phyloP scores from a whole-genome alignment of 2,113 vertebrate genomes.

The Murina feae region DNA sequence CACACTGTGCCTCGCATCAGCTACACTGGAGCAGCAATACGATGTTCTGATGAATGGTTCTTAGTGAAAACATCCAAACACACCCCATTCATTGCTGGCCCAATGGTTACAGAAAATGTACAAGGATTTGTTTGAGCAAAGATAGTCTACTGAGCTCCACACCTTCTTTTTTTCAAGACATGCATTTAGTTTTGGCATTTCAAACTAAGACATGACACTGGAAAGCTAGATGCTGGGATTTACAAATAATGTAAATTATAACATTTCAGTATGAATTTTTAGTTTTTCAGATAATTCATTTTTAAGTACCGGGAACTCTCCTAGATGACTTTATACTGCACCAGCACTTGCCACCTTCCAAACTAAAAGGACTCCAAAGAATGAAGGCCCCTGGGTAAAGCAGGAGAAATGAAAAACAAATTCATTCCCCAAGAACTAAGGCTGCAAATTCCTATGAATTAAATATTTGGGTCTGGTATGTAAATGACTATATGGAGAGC shows the following conservation, averaged over 20 bases:
- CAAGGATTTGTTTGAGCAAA: background rate
- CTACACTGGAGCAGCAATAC: background rate
- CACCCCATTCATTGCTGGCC: no score
- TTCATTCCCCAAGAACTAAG: background rate
- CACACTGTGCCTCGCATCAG: background rate
- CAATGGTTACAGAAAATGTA: background rate
- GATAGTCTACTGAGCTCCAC: background rate
- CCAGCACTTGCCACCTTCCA: background rate
- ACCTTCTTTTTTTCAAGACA: background rate
- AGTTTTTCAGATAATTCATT: slow-evolving; percentile 16
- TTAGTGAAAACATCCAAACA: background rate
- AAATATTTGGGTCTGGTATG: background rate
- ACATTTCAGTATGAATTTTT: slow-evolving; percentile 17
- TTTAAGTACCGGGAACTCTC: background rate
- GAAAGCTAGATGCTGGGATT: background rate
- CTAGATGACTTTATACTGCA: background rate
- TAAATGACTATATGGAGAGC: background rate
- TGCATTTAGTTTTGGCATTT: slow-evolving; percentile 44
- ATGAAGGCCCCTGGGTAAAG: background rate
- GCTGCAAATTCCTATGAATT: background rate
- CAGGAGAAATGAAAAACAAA: background rate
- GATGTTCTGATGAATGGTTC: background rate
- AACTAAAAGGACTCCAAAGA: slow-evolving; percentile 18
- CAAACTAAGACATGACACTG: slow-evolving; percentile 16
- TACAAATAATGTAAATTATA: slow-evolving; percentile 24